Percentiles rank a stretch among this genome's conserved stretches.
Evolutionary conservation across 1,140 invertebrate genomes (phyloP).

Genomic region (Bursaphelenchus mucronatus): DNA sequence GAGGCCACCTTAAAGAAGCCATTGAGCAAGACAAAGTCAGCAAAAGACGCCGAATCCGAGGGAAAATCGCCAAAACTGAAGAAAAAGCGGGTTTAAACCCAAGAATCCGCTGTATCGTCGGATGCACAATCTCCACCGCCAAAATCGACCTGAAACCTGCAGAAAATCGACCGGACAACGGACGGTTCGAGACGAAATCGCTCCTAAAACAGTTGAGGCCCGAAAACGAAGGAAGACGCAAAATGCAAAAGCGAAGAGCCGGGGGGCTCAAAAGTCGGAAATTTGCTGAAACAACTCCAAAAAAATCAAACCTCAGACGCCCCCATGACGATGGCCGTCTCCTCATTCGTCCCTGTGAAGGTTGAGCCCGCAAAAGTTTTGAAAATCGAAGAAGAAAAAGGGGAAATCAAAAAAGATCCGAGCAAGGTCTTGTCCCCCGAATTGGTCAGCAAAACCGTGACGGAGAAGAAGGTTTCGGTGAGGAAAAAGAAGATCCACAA

Average conservation of each 20-base stretch:
- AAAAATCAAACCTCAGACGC: constrained; percentile 27
- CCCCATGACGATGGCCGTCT: constrained; percentile 28
- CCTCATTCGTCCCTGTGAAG: constrained; percentile 27
- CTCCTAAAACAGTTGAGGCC: too few relatives aligned
- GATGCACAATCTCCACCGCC: too few relatives aligned
- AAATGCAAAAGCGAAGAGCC: background rate
- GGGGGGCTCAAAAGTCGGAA: constrained; percentile 11
- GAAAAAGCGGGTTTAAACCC: too few relatives aligned
- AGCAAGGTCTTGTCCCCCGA: constrained; percentile 1
- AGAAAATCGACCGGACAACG: background rate
- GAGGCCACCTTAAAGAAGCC: too few relatives aligned
- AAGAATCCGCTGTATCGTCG: too few relatives aligned
- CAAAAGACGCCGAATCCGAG: too few relatives aligned
- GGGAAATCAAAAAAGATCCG: constrained; percentile 5
- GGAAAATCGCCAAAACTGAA: too few relatives aligned
- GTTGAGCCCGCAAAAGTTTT: constrained; percentile 2
- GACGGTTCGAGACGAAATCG: too few relatives aligned
- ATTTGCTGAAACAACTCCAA: constrained; percentile 25
- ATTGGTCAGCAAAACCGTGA: constrained; percentile 29
- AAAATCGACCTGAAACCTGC: background rate
- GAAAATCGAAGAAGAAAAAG: constrained; percentile 19
- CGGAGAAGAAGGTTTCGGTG: constrained; percentile 28
- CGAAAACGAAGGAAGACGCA: background rate
- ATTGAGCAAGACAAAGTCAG: too few relatives aligned
- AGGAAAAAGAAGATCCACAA: constrained; percentile 25